Base-by-base conservation (phyloP, 1,140 invertebrate species). In the Zophobas morio region DNA sequence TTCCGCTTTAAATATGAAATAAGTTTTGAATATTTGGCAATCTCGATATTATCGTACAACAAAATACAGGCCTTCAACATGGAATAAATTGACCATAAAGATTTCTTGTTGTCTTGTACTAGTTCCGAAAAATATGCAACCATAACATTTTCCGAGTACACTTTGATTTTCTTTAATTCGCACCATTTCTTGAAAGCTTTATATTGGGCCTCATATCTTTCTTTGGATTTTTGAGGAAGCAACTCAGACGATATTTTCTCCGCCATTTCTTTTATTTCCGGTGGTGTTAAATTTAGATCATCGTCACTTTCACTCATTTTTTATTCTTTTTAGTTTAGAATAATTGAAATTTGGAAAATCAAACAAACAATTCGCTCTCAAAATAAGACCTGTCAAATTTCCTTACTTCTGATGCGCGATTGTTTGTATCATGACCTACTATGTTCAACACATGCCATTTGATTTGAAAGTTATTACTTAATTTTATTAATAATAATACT, bases 21-120 rank as follows among this genome's bases (percentile, higher is more conserved):
- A 4, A 56, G n/a, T n/a, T 56, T 56, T 2, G 53, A 2, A 56
- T 56, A 56, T 56, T 56, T 56, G n/a, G 53, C 2, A 4, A 56
- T 56, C 2, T 56, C 53, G n/a, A 56, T 56, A 56, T 34, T 56
- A 4, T 56, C 20, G 34, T 56, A 4, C 34, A 56, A 32, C n/a
- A 32, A 4, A 5, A 34, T 56, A 34, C 53, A 56, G 34, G 20
- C 2, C 53, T 34, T 56, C 34, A 56, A 34, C 53, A 56, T 56
- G 3, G 53, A 56, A 20, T 4, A 56, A 32, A 56, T 34, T 32
- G n/a, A 2, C 53, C 53, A 56, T 3, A 56, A n/a, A 32, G 3
- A 4, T 20, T 56, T 56, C n/a, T 34, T 56, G 20, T 34, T 20
- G 2, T 56, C 5, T 56, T 56, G n/a, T 56, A 56, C 34, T 20